These are phyloP conservation scores for Xylocampa areola DNA, from an alignment of 2,888 invertebrate species.

Conservation along the genomic window DNA sequence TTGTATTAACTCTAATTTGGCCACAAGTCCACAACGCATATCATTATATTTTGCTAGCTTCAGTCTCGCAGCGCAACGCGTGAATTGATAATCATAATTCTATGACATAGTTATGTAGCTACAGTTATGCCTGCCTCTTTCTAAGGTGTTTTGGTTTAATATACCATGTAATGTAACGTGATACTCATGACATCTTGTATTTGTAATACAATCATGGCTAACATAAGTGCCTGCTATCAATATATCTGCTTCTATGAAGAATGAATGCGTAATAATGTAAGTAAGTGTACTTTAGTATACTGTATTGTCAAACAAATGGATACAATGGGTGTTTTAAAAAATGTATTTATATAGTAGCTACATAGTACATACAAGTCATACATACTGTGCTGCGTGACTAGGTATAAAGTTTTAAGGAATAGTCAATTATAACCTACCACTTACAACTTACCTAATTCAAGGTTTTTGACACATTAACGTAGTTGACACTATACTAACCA, in stretches of 20 bases:
- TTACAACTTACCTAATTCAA: no score
- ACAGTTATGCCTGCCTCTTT: no score
- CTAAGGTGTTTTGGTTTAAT: no score
- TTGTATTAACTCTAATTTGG: no score
- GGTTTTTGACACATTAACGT: no score
- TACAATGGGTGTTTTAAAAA: constrained; percentile 32
- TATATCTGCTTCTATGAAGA: constrained; percentile 4
- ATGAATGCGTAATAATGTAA: constrained; percentile 23
- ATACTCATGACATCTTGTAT: constrained; percentile 11
- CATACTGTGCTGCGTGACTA: constrained; percentile 1
- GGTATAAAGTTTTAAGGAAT: background rate
- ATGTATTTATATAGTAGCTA: background rate
- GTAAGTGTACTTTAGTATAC: constrained; percentile 9
- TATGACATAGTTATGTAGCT: no score
- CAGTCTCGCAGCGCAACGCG: no score
- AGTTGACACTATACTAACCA: no score
- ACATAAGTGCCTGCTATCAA: constrained; percentile 16
- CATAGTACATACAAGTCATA: background rate
- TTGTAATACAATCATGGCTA: constrained; percentile 6
- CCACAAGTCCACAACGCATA: no score
- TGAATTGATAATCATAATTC: no score
- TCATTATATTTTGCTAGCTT: no score
- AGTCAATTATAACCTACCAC: background rate
- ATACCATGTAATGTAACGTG: constrained; percentile 1
- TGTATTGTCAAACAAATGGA: constrained; percentile 25